A percentile compares a stretch with the other conserved stretches of the same genome.
phyloP scores from a whole-genome alignment of 2,797 vertebrate genomes.

The Tauraco hartlaubi region DNA sequence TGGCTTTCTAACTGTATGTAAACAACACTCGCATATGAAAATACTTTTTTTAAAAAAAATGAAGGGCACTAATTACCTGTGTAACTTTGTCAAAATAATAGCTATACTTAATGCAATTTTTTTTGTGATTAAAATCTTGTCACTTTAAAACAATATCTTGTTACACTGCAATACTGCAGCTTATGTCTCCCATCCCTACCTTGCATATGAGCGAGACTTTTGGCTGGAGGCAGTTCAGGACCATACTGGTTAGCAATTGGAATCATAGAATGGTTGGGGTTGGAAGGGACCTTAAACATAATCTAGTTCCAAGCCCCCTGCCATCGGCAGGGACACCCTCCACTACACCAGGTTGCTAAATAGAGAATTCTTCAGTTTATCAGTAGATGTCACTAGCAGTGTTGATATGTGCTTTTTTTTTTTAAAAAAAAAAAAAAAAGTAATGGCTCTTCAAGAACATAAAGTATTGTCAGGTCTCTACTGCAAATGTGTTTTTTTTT shows the following conservation, averaged over 20 bases:
- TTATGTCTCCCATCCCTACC: not conserved
- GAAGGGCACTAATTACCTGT: not conserved
- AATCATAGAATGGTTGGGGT: too few relatives aligned
- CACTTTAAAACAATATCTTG: not conserved
- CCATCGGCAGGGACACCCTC: too few relatives aligned
- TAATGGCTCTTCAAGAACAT: not conserved
- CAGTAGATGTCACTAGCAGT: constrained; percentile 48
- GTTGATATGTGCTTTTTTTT: not conserved
- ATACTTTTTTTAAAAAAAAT: not conserved
- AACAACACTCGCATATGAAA: not conserved
- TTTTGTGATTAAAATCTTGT: not conserved
- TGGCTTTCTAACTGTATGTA: not conserved
- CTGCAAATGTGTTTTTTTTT: not conserved
- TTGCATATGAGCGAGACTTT: not conserved
- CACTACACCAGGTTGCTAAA: not conserved
- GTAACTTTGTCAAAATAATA: not conserved
- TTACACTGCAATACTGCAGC: not conserved
- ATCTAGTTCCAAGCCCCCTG: too few relatives aligned
- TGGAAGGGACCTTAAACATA: too few relatives aligned
- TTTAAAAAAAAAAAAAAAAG: not conserved
- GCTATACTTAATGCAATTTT: not conserved
- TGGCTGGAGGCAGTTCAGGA: not conserved
- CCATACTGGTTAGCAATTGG: not conserved
- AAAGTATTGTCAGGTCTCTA: not conserved
- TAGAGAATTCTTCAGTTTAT: not conserved